Base-by-base conservation (phyloP, 2,113 vertebrate species). In the Leiothrix lutea region DNA sequence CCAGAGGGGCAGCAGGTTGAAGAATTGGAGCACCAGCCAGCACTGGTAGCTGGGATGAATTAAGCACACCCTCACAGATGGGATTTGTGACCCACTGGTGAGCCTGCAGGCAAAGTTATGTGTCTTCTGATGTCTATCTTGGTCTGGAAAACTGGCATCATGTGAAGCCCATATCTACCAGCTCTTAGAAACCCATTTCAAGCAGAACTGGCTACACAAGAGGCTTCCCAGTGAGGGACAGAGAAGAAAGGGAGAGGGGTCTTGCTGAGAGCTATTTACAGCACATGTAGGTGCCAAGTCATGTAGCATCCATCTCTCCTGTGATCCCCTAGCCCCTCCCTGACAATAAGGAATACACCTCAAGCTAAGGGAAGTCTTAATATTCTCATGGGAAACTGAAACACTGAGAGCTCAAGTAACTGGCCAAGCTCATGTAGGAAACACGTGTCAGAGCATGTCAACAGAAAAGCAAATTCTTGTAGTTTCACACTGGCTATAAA, bases 41-140 rank as follows among this genome's bases (percentile, higher is more conserved):
- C 19, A 4, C 42, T 57, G 54, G 38, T 22, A 78, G 51, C 35
- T 45, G 40, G 28, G n/a, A 14, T 14, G 33, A 88, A 80, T 60
- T 62, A 90, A 47, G 38, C 0, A 2, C 47, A 40, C 18, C 47
- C 57, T 90, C 1, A 0, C 1, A 7, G 50, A 53, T 6, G n/a
- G 71, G 53, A 54, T 58, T 29, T 80, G 82, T 70, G 50, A 73
- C 50, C 67, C 64, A 25, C 35, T 21, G 71, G 42, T 42, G 71
- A 82, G 58, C n/a, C 66, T 62, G 45, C 1, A 2, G 57, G 21
- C 6, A 1, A 42, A 35, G 38, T 47, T 58, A 31, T 36, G 42
- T 6, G 24, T 44, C 47, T 86, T 77, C 86, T 50, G 57, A 24
- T 54, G 53, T 38, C 33, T 77, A 8, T 28, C 47, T 50, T n/a